Evolutionary conservation across 2,888 invertebrate species (phyloP).

Genomic region (Andrena flavipes): DNA sequence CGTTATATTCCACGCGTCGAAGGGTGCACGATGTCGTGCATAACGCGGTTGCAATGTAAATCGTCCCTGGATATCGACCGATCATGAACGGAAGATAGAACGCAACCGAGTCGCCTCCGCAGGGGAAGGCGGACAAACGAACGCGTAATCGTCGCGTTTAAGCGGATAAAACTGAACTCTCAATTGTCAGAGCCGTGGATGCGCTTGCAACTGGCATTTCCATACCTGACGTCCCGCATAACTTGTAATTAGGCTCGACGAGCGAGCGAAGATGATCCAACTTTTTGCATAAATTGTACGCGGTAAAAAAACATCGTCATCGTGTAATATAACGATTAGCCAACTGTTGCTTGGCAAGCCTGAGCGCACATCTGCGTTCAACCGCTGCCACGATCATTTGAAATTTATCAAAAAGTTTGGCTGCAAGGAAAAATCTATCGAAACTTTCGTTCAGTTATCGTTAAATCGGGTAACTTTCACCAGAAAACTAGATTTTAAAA

Average conservation of each 20-base stretch:
- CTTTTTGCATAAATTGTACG: neutral
- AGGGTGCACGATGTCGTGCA: slow-evolving; percentile 12
- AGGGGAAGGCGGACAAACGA: neutral
- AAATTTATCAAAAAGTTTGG: slow-evolving; percentile 16
- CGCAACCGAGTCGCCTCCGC: slow-evolving; percentile 10
- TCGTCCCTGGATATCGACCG: slow-evolving; percentile 23
- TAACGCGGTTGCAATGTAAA: slow-evolving; percentile 15
- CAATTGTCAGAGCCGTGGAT: neutral
- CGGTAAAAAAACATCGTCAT: slow-evolving; percentile 9
- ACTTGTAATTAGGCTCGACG: neutral
- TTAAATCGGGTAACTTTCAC: no score
- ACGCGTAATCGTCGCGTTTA: neutral
- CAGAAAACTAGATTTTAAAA: no score
- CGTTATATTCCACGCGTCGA: slow-evolving; percentile 19
- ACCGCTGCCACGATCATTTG: neutral
- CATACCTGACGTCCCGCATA: neutral
- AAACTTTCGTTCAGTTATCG: slow-evolving; percentile 36
- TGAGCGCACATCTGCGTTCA: slow-evolving; percentile 22
- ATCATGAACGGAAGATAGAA: slow-evolving; percentile 15
- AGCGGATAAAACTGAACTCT: neutral
- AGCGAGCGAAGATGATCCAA: slow-evolving; percentile 1
- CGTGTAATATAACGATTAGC: slow-evolving; percentile 27
- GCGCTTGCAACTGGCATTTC: neutral
- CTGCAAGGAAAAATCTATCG: neutral
- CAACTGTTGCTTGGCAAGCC: slow-evolving; percentile 51